Evolutionary conservation across 2,888 invertebrate genomes (phyloP).

Genomic region (Masnerella sp.): DNA sequence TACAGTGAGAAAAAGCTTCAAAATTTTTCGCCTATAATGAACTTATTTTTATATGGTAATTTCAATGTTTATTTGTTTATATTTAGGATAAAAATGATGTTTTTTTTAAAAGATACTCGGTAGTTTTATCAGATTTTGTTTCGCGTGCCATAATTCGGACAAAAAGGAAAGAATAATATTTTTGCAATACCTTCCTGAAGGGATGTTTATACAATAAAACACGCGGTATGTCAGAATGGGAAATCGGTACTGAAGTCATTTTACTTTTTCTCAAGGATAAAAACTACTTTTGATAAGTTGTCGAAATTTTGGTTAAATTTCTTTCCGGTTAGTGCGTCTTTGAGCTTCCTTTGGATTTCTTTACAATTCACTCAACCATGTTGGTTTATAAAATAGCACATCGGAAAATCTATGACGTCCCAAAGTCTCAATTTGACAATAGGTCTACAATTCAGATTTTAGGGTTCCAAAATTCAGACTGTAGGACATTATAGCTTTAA

Average conservation of each 20-base stretch:
- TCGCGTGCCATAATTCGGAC: constrained; percentile 49
- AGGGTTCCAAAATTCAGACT: too few species aligned
- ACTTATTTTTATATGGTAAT: too few species aligned
- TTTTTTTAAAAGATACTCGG: constrained; percentile 1
- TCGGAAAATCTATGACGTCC: too few species aligned
- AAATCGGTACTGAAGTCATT: constrained; percentile 37
- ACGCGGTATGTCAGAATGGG: constrained; percentile 27
- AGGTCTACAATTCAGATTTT: too few species aligned
- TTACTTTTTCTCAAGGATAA: constrained; percentile 4
- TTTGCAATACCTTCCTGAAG: constrained; percentile 6
- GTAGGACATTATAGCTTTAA: too few species aligned
- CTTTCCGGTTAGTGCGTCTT: constrained; percentile 10
- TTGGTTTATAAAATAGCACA: constrained; percentile 8
- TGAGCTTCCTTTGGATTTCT: constrained; percentile 36
- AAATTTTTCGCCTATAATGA: too few species aligned
- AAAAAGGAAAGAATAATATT: constrained; percentile 9
- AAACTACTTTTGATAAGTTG: too few species aligned
- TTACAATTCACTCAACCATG: constrained; percentile 34
- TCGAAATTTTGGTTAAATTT: neutral
- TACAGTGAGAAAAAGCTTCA: too few species aligned
- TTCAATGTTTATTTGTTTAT: too few species aligned
- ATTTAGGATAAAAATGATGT: constrained; percentile 1
- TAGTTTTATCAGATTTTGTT: constrained; percentile 11
- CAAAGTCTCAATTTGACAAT: too few species aligned
- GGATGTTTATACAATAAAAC: constrained; percentile 28